Percentiles rank a stretch among this genome's conserved stretches.
phyloP scores from a whole-genome alignment of 2,888 invertebrate species.

The Petrolisthes cinctipes region DNA sequence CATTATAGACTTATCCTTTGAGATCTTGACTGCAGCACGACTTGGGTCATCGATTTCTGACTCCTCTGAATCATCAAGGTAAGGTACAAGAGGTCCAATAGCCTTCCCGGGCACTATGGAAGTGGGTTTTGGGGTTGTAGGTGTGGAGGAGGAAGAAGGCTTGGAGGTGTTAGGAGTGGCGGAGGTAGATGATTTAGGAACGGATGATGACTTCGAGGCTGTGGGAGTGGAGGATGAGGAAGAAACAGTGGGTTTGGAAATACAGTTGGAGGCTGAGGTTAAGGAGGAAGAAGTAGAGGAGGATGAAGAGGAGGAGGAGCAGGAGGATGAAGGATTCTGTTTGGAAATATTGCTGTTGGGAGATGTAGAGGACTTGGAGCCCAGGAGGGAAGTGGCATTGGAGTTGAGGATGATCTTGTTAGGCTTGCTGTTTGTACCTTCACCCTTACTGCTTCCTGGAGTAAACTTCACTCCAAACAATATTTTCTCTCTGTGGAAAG shows the following conservation, averaged over 20 bases:
- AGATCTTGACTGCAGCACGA: conserved; percentile 16
- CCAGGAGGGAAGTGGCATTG: conserved; percentile 26
- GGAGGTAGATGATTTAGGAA: not conserved
- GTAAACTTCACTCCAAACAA: conserved; percentile 58
- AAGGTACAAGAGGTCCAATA: conserved; percentile 51
- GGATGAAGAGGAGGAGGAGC: not conserved
- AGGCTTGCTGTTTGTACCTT: conserved; percentile 35
- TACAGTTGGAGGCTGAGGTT: conserved; percentile 1
- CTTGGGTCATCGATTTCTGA: conserved; percentile 52
- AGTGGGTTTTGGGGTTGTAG: conserved; percentile 12
- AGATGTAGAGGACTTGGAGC: conserved; percentile 28
- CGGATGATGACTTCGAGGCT: not conserved
- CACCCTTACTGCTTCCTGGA: conserved; percentile 10
- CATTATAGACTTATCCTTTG: conserved; percentile 31
- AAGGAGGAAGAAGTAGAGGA: not conserved
- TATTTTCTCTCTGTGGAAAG: conserved; percentile 59
- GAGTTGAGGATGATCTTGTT: conserved; percentile 54
- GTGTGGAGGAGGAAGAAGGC: conserved; percentile 5
- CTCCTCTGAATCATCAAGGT: conserved; percentile 63
- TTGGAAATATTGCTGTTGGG: conserved; percentile 11
- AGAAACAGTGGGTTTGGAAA: not conserved
- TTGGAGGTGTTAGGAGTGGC: conserved; percentile 10
- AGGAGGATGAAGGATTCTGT: not conserved
- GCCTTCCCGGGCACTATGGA: conserved; percentile 19
- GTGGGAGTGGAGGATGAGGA: conserved; percentile 29